Conservation (phyloP, 1,140 invertebrate genomes). For the Drosophila mauritiana region DNA sequence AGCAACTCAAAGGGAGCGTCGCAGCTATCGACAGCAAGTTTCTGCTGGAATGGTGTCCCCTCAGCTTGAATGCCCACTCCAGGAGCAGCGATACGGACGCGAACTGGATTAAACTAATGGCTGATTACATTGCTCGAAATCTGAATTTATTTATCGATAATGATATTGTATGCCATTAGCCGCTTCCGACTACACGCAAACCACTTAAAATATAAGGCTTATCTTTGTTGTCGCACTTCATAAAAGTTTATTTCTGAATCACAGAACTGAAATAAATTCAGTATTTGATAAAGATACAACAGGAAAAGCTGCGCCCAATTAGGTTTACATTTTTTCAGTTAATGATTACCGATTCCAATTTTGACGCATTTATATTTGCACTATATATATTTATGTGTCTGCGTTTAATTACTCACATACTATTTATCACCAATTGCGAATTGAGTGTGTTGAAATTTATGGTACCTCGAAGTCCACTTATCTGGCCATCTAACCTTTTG, state of each 20-base stretch:
- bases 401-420: neutral
- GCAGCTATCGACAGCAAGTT: conserved; percentile 2
- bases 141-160: neutral
- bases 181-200: neutral
- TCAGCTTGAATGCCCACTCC: neutral
- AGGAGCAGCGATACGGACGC: neutral
- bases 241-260: neutral
- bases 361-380: neutral
- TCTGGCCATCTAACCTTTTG: conserved; percentile 8
- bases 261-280: neutral
- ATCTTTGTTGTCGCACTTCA: neutral
- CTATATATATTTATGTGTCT: neutral
- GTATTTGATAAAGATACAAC: too few species aligned
- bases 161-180: neutral
- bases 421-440: conserved; percentile 6
- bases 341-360: too few species aligned
- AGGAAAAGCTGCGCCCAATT: too few species aligned
- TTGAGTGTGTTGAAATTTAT: conserved; percentile 40
- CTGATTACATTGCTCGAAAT: neutral
- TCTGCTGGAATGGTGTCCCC: neutral
- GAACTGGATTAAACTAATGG: neutral
- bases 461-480: conserved; percentile 55
- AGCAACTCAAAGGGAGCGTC: neutral
- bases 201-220: neutral
- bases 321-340: too few species aligned